A percentile compares a stretch with the other conserved stretches of the same genome.
Conservation (phyloP, 2,888 invertebrate genomes). For the Eupithecia tripunctaria region DNA sequence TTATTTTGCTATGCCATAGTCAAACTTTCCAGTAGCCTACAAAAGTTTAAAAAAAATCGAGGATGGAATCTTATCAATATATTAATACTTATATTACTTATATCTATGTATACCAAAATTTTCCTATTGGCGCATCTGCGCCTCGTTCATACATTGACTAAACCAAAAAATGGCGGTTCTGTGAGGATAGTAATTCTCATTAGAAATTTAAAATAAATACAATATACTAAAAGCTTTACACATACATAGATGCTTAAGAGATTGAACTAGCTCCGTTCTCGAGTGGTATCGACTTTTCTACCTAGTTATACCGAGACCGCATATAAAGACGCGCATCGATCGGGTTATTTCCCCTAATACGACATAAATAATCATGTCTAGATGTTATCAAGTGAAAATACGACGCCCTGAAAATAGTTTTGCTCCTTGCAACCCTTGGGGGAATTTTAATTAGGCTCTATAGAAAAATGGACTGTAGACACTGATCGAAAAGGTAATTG, state of each 20-base stretch:
- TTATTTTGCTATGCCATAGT: not conserved
- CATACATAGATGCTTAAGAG: not conserved
- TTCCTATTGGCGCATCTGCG: not conserved
- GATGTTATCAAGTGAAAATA: constrained; percentile 82
- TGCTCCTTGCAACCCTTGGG: constrained; percentile 51
- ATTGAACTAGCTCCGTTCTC: not conserved
- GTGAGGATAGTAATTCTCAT: not conserved
- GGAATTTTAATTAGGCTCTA: constrained; percentile 76
- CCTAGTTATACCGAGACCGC: constrained; percentile 60
- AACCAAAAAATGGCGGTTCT: too few relatives aligned
- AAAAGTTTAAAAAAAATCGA: not conserved
- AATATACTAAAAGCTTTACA: not conserved
- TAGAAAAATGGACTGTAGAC: constrained; percentile 48
- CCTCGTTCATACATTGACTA: too few relatives aligned
- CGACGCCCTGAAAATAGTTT: constrained; percentile 78
- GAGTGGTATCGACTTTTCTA: constrained; percentile 45
- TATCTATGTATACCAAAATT: not conserved
- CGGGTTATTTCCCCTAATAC: constrained; percentile 78
- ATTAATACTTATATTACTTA: not conserved
- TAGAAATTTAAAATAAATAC: not conserved
- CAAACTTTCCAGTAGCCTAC: not conserved
- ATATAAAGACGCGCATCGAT: constrained; percentile 80
- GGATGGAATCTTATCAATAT: not conserved
- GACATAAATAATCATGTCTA: constrained; percentile 82
- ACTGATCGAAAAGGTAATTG: constrained; percentile 7